Base-by-base conservation (phyloP, 2,888 invertebrate species). In the Polietes domitor region DNA sequence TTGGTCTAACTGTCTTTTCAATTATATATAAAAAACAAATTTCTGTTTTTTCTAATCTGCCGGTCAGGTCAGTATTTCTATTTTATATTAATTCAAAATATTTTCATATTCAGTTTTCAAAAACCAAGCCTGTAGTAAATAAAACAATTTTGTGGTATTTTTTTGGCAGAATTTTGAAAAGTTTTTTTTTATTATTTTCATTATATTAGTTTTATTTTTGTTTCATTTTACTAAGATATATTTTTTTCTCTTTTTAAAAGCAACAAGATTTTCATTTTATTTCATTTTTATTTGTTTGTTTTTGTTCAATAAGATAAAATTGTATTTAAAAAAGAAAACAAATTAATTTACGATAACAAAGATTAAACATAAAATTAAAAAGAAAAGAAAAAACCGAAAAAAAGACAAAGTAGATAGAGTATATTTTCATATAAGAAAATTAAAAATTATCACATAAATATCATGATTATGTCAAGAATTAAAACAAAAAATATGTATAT, bases 121-220 rank as follows among this genome's bases (percentile, higher is more conserved):
- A n/a, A n/a, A n/a, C n/a, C n/a, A n/a, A n/a, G n/a, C n/a, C n/a
- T n/a, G n/a, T n/a, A n/a, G n/a, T n/a, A n/a, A n/a, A 37, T 37
- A 37, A 37, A 37, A 37, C 37, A 37, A 32, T 32, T 32, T 32
- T 32, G 32, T 6, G 32, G 9, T 32, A 17, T 43, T 74, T 61
- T 55, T 76, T 80, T 76, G 50, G 75, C 63, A 75, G 76, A 80
- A 76, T 76, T 71, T 80, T 71, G 61, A 71, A 74, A 71, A 61
- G 41, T 76, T 78, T 61, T 78, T 58, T 12, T 58, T 58, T 24
- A 24, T 58, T 15, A 26, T 5, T 53, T 21, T 53, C 12, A 7
- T 47, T 70, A 47, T 26, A 43, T 70, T 70, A 43, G 26, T 26
- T 43, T 70, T 70, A 26, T 24, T 58, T 58, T 26, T 26, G 21